Evolutionary conservation across 2,113 vertebrate species (phyloP).

Genomic region (Andinoacara biseriatus): DNA sequence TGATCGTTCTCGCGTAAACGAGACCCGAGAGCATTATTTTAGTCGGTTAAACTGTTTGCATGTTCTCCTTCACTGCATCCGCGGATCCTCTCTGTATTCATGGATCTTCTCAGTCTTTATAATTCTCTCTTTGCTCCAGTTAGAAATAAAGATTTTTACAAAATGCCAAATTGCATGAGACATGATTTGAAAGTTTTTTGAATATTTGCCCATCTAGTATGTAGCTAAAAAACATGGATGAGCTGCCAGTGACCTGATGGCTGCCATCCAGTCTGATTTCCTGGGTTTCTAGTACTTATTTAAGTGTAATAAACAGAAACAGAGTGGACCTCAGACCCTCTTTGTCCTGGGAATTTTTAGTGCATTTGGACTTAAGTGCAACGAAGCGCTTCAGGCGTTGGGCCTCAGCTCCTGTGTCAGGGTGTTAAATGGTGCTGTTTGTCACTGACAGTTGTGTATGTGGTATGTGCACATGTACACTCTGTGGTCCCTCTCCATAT

Average conservation of each 20-base stretch:
- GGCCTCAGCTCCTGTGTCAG: slow-evolving; percentile 22
- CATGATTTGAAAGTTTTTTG: not conserved
- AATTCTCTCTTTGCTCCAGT: not conserved
- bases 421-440: slow-evolving; percentile 58
- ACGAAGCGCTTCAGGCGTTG: slow-evolving; percentile 3
- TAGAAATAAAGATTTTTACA: not conserved
- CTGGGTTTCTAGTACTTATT: not conserved
- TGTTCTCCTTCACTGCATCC: not conserved
- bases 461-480: slow-evolving; percentile 15
- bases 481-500: slow-evolving; percentile 19
- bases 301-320: not conserved
- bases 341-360: not conserved
- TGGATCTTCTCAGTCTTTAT: too few species aligned
- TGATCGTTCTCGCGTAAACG: too few species aligned
- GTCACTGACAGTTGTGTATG: slow-evolving; percentile 45
- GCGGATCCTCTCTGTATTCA: not conserved
- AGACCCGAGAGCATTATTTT: not conserved
- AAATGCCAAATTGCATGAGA: not conserved
- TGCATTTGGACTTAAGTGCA: slow-evolving; percentile 15
- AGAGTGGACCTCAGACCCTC: not conserved
- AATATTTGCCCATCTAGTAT: not conserved
- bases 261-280: not conserved
- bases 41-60: not conserved
- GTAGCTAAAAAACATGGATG: not conserved
- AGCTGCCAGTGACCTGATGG: not conserved